These are phyloP conservation scores for Lanius collurio DNA, from an alignment of 2,113 vertebrate species.

Conservation along the genomic window DNA sequence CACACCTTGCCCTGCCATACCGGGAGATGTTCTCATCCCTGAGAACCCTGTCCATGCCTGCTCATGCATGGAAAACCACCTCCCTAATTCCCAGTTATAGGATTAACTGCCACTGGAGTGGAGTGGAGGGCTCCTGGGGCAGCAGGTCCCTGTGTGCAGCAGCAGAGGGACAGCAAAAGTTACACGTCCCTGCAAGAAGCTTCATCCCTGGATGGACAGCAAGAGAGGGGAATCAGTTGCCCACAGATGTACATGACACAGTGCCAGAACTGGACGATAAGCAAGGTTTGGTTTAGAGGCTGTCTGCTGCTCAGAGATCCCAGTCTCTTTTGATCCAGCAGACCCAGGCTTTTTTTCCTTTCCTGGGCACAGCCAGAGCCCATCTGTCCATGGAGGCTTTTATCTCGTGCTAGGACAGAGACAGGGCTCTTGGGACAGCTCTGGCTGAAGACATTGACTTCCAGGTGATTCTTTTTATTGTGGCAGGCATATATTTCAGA, in stretches of 20 bases:
- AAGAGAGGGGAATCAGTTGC: background rate
- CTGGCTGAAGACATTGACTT: background rate
- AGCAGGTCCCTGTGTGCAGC: background rate
- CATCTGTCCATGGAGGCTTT: background rate
- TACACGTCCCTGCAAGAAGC: background rate
- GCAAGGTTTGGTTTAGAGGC: background rate
- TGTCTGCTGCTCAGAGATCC: background rate
- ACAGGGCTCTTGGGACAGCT: background rate
- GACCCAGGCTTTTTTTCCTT: background rate
- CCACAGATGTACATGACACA: background rate
- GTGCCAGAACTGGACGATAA: background rate
- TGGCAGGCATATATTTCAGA: background rate
- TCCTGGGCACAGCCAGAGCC: background rate
- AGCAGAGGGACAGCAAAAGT: background rate
- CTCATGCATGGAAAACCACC: background rate
- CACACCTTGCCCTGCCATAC: fast-evolving
- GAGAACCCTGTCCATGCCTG: background rate
- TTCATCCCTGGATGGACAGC: background rate
- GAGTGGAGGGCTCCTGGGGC: background rate
- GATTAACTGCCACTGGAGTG: background rate
- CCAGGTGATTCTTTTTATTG: background rate
- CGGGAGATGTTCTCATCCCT: background rate
- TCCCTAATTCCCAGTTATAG: background rate
- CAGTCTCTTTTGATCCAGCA: background rate
- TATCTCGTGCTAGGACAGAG: background rate